phyloP scores from a whole-genome alignment of 2,797 vertebrate genomes.

The Eulemur coronatus region DNA sequence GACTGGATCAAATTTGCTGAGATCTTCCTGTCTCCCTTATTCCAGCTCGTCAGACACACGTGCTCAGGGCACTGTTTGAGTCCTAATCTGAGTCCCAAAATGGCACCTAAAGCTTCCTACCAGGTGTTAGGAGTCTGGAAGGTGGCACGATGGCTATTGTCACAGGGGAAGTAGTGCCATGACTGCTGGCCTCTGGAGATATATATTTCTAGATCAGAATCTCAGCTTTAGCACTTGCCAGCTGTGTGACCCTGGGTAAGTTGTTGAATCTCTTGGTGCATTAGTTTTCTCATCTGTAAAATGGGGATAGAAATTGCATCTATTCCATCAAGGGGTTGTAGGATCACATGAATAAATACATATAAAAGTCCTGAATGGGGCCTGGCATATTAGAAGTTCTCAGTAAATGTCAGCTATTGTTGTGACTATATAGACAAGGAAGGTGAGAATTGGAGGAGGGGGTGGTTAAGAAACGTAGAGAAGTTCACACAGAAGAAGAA shows the following conservation, averaged over 20 bases:
- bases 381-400: neutral
- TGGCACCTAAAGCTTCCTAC: neutral
- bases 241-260: neutral
- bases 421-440: neutral
- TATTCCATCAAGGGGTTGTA: neutral
- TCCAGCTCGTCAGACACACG: neutral
- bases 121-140: neutral
- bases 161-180: neutral
- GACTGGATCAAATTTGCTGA: neutral
- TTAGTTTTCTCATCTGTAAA: conserved; percentile 35
- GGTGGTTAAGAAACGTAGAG: neutral
- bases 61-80: neutral
- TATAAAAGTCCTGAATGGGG: neutral
- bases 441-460: neutral
- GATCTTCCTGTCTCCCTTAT: neutral
- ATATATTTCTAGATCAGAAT: neutral
- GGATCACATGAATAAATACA: neutral
- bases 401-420: neutral
- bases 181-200: neutral
- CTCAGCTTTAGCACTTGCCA: neutral
- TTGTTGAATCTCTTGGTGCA: neutral
- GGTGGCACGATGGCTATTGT: neutral
- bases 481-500: neutral
- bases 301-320: neutral
- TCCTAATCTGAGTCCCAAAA: neutral